phyloP scores from a whole-genome alignment of 1,140 invertebrate genomes.

The Drosophila albomicans region DNA sequence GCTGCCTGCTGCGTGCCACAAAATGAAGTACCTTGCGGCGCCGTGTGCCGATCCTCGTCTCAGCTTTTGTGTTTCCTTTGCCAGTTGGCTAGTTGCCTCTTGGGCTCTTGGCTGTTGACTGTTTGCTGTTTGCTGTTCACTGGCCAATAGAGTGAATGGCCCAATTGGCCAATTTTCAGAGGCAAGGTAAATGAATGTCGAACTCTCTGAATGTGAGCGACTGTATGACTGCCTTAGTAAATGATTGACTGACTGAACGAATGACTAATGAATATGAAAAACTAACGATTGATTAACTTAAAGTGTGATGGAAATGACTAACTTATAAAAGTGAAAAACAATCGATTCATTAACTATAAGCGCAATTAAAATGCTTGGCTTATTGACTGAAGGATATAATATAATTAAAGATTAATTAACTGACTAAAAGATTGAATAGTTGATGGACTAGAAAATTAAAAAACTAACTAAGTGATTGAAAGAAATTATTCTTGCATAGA shows the following conservation, averaged over 20 bases:
- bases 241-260: not conserved
- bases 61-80: constrained; percentile 1
- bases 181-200: constrained; percentile 52
- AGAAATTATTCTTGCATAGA: no score
- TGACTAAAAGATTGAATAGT: no score
- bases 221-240: constrained; percentile 1
- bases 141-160: constrained; percentile 49
- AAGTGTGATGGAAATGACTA: no score
- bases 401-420: no score
- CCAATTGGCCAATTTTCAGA: constrained; percentile 79
- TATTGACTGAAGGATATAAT: no score
- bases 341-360: no score
- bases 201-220: constrained; percentile 34
- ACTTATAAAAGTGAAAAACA: no score
- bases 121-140: not conserved
- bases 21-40: constrained; percentile 3
- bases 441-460: no score
- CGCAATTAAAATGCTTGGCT: no score
- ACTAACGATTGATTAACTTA: not conserved
- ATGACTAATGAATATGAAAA: not conserved
- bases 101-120: not conserved
- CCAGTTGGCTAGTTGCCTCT: constrained; percentile 19
- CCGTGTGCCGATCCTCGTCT: constrained; percentile 8
- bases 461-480: no score
- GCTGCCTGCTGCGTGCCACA: constrained; percentile 8